Conservation (phyloP, 1,140 invertebrate genomes). For the Dryas iulia region DNA sequence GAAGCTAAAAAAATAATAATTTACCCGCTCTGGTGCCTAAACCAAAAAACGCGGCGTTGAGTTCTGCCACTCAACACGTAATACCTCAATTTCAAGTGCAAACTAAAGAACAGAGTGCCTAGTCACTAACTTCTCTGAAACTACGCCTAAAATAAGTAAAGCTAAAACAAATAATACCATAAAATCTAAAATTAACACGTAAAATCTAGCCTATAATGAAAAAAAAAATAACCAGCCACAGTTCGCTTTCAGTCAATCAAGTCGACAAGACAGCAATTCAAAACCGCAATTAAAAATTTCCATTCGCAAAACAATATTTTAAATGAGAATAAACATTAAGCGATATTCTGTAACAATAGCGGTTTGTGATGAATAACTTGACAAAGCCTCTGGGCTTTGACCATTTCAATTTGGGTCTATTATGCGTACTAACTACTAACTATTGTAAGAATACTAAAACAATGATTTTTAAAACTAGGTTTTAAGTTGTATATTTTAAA, state of each 20-base stretch:
- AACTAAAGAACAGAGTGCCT: neutral
- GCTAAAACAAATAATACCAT: too few species aligned
- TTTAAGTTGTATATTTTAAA: neutral
- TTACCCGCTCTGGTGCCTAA: too few species aligned
- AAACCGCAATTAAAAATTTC: constrained; percentile 1
- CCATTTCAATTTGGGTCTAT: neutral
- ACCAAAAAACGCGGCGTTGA: neutral
- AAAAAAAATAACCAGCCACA: neutral
- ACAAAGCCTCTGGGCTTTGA: neutral
- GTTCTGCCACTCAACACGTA: neutral
- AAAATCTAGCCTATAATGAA: neutral
- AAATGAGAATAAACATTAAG: constrained; percentile 1
- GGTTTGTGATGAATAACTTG: neutral
- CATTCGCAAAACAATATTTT: neutral
- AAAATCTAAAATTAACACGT: too few species aligned
- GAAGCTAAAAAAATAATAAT: too few species aligned
- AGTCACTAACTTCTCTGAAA: too few species aligned
- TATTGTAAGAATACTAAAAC: neutral
- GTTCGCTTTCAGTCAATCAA: neutral
- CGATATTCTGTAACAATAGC: neutral
- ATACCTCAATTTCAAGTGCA: neutral
- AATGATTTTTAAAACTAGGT: neutral
- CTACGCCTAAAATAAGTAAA: too few species aligned
- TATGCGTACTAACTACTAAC: neutral
- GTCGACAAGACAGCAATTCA: constrained; percentile 4